Evolutionary conservation across 2,888 invertebrate genomes (phyloP).

Genomic region (Trichogramma dendrolimi): DNA sequence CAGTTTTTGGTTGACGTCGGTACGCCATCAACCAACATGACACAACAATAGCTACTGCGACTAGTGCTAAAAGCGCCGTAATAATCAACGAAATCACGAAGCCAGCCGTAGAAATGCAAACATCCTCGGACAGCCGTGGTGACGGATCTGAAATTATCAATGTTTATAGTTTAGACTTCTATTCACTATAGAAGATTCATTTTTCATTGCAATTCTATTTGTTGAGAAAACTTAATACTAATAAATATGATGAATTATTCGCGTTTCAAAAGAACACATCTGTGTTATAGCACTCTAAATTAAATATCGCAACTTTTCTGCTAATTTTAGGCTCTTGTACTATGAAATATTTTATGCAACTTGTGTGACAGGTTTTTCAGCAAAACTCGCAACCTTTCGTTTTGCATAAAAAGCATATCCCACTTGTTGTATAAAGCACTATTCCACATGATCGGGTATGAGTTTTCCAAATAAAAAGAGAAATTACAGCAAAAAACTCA

Average conservation of each 20-base stretch:
- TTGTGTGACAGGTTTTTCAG: too few relatives aligned
- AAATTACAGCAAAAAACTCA: constrained; percentile 41
- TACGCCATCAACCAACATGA: constrained; percentile 95
- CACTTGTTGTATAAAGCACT: neutral
- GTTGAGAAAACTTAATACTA: neutral
- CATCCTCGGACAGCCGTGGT: constrained; percentile 67
- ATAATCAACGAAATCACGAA: constrained; percentile 88
- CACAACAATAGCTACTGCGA: constrained; percentile 90
- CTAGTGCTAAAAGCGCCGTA: constrained; percentile 84
- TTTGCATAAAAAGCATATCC: neutral
- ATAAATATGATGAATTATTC: too few relatives aligned
- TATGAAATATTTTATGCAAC: too few relatives aligned
- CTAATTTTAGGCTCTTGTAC: too few relatives aligned
- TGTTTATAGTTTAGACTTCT: neutral
- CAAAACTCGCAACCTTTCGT: neutral
- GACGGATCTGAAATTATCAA: constrained; percentile 54
- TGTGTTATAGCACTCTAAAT: too few relatives aligned
- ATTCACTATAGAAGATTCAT: neutral
- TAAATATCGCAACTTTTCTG: too few relatives aligned
- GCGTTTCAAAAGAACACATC: too few relatives aligned
- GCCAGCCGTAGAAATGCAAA: constrained; percentile 90
- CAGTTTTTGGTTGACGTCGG: constrained; percentile 77
- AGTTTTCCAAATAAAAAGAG: neutral
- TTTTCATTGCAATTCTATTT: neutral
- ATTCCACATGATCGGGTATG: neutral